These are phyloP conservation scores for Liparis tanakae DNA, from an alignment of 2,797 vertebrate species.

Conservation along the genomic window DNA sequence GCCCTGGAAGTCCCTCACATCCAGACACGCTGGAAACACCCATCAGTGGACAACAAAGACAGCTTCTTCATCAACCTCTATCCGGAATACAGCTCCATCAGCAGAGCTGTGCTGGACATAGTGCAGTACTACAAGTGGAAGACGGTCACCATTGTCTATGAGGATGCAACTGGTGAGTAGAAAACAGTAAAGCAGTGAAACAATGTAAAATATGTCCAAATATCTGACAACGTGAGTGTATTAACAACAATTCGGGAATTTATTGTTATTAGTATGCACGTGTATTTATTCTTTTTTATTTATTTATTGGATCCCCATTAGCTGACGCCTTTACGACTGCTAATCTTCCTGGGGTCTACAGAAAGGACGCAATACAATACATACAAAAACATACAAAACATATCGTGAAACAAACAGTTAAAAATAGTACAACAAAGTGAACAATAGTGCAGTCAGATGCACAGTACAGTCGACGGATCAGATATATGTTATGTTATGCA, in stretches of 20 bases:
- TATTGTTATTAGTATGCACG: not conserved
- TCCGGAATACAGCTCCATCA: conserved; percentile 95
- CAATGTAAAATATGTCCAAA: not conserved
- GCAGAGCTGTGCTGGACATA: conserved; percentile 93
- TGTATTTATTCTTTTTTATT: too few species aligned
- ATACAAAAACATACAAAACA: too few species aligned
- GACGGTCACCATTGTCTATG: conserved; percentile 94
- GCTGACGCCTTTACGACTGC: too few species aligned
- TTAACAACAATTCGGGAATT: not conserved
- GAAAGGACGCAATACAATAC: too few species aligned
- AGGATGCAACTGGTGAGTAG: conserved; percentile 93
- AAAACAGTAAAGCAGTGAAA: conserved; percentile 9
- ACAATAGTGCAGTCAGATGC: too few species aligned
- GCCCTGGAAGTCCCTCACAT: conserved; percentile 98
- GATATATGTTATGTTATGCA: too few species aligned
- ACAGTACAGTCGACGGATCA: too few species aligned
- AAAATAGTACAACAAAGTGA: too few species aligned
- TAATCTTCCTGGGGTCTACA: too few species aligned
- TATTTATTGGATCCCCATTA: too few species aligned
- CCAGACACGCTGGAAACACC: conserved; percentile 98
- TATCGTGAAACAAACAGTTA: too few species aligned
- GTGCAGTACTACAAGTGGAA: conserved; percentile 98
- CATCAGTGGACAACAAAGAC: conserved; percentile 93
- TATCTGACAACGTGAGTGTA: not conserved
- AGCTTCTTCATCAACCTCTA: conserved; percentile 97